Conservation (phyloP, 1,140 invertebrate genomes). For the Agrypnia vestita region DNA sequence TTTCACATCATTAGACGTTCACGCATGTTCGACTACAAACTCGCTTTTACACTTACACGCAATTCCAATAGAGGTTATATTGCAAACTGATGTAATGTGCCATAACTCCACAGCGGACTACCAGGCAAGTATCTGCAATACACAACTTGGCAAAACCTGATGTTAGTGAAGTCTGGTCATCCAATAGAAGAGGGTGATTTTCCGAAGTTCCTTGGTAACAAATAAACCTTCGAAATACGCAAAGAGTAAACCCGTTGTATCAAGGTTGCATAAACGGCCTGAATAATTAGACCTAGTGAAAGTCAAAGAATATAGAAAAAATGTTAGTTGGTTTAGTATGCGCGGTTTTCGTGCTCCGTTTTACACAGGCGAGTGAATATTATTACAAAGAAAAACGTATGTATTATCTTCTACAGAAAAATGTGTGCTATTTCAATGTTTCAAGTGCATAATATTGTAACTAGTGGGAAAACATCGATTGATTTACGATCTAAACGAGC, state of each 20-base stretch:
- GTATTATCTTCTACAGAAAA: constrained; percentile 5
- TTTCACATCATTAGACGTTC: background rate
- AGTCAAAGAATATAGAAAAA: constrained; percentile 10
- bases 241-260: constrained; percentile 13
- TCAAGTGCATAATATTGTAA: no score
- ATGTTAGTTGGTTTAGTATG: constrained; percentile 30
- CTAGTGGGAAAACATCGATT: no score
- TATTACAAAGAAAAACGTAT: constrained; percentile 59
- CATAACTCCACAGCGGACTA: constrained; percentile 48
- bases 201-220: constrained; percentile 3
- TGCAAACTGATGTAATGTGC: constrained; percentile 56
- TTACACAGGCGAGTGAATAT: constrained; percentile 25
- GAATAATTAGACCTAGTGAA: background rate
- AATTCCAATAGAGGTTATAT: constrained; percentile 56
- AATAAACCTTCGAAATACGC: background rate
- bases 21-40: constrained; percentile 2
- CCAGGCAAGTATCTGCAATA: constrained; percentile 43
- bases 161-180: constrained; percentile 53
- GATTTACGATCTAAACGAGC: no score
- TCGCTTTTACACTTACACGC: constrained; percentile 31
- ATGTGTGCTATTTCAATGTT: no score
- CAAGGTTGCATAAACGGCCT: background rate
- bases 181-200: constrained; percentile 49
- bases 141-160: constrained; percentile 41
- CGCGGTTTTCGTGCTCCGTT: constrained; percentile 11